A percentile compares a stretch with the other conserved stretches of the same genome.
Evolutionary conservation across 2,888 invertebrate genomes (phyloP).

Genomic region (Blera fallax): DNA sequence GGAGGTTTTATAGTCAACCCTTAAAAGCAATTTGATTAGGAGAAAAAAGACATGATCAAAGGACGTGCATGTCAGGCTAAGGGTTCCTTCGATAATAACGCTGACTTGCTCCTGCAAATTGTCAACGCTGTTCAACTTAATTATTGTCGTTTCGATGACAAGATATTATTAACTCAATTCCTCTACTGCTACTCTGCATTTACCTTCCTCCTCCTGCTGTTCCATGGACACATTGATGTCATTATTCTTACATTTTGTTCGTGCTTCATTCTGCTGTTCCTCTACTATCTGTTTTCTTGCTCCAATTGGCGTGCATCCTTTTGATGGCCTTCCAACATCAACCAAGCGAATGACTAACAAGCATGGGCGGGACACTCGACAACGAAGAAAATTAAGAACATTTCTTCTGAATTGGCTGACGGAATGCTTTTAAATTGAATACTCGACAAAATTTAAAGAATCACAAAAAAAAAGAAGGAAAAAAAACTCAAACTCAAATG

Average conservation of each 20-base stretch:
- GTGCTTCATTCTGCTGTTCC: not conserved
- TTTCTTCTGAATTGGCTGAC: constrained; percentile 53
- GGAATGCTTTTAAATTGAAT: constrained; percentile 70
- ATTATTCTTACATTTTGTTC: constrained; percentile 16
- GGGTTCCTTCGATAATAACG: no score
- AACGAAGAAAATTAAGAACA: constrained; percentile 64
- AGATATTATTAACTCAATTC: constrained; percentile 31
- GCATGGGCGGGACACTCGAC: constrained; percentile 3
- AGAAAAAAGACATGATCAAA: not conserved
- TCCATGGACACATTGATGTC: constrained; percentile 16
- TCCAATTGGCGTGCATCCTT: constrained; percentile 47
- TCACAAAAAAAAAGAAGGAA: no score
- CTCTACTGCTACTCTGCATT: not conserved
- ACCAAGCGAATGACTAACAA: constrained; percentile 41
- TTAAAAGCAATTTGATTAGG: no score
- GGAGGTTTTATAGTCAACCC: not conserved
- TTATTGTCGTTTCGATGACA: not conserved
- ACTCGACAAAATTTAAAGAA: constrained; percentile 44
- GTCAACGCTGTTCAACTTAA: not conserved
- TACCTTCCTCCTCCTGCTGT: not conserved
- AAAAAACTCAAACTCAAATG: no score
- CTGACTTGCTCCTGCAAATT: not conserved
- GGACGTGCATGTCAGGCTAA: no score
- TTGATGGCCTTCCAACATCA: constrained; percentile 32
- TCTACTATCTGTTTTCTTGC: not conserved